These are phyloP conservation scores for Helicoverpa armigera DNA, from an alignment of 1,140 invertebrate species.

Conservation along the genomic window DNA sequence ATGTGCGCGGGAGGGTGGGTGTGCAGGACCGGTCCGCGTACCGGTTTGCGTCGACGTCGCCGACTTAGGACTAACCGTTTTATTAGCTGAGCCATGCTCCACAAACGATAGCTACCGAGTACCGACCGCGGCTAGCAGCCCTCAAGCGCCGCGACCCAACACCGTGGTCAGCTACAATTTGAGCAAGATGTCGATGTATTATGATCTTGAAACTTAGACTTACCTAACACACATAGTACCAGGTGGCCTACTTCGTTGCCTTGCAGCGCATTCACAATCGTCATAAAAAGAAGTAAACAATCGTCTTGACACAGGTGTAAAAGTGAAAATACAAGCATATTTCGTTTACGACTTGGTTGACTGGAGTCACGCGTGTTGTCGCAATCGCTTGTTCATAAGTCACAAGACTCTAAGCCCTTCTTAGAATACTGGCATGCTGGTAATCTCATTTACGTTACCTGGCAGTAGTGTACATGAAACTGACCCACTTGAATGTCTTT, in stretches of 20 bases:
- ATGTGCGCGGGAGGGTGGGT: slow-evolving; percentile 55
- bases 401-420: slow-evolving; percentile 50
- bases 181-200: not conserved
- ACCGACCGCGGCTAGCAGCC: slow-evolving; percentile 63
- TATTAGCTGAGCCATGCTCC: slow-evolving; percentile 82
- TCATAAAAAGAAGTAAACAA: slow-evolving; percentile 66
- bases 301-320: slow-evolving; percentile 75
- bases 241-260: slow-evolving; percentile 46
- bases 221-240: slow-evolving; percentile 35
- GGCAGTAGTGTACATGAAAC: not conserved
- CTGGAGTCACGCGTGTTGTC: slow-evolving; percentile 53
- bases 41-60: slow-evolving; percentile 81
- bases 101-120: slow-evolving; percentile 74
- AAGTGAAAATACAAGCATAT: slow-evolving; percentile 63
- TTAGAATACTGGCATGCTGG: slow-evolving; percentile 36
- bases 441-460: slow-evolving; percentile 34
- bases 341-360: slow-evolving; percentile 56
- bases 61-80: slow-evolving; percentile 82
- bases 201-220: slow-evolving; percentile 41
- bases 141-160: slow-evolving; percentile 62
- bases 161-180: slow-evolving; percentile 50
- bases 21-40: slow-evolving; percentile 77
- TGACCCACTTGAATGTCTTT: slow-evolving; percentile 25
- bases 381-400: slow-evolving; percentile 51
- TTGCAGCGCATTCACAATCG: slow-evolving; percentile 54